Base-by-base conservation (phyloP, 1,140 invertebrate species). In the Trialeurodes vaporariorum region DNA sequence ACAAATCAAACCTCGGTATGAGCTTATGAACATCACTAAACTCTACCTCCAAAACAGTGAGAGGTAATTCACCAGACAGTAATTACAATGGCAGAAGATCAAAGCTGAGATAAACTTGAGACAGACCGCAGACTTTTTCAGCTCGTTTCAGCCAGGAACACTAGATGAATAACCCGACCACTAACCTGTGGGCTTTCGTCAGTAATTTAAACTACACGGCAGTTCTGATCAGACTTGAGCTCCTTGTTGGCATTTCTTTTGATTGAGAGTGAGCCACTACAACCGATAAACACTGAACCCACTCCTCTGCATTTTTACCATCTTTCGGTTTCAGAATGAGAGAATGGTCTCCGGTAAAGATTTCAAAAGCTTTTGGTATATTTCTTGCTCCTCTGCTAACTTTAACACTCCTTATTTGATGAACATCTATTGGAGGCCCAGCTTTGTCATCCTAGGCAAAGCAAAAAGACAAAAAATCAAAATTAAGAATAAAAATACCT, bases 301-400 rank as follows among this genome's bases (percentile, higher is more conserved):
- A 97, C 77, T 96, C 90, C 78, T 96, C 92, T 13, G 92, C 93
- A 77, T 96, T 92, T 78, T 92, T 93, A n/a, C 90, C 89, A 76
- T 93, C 92, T 79, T 92, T 94, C 5, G 94, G 93, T 81, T 96
- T 96, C 64, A 96, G 83, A 73, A 95, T 91, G 72, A 93, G 85
- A 11, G 90, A 92, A 76, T 93, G 90, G 76, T 96, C 92, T 62
- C 90, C 89, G 0, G 94, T 96, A 79, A 96, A 96, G 70, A 97
- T 96, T 82, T 97, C 94, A 81, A 97, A 96, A 1, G 93, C 93
- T 79, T 93, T 94, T 12, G 94, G 93, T 75, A 96, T 94, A 75
- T 93, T 93, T 65, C 91, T 84, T 61, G 87, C 89, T 23, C 88
- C 87, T 66, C 90, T 81, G 0, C 87, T 89, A 11, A 95, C 93